Conservation (phyloP, 2,113 vertebrate species). For the Amblyornis subalaris region DNA sequence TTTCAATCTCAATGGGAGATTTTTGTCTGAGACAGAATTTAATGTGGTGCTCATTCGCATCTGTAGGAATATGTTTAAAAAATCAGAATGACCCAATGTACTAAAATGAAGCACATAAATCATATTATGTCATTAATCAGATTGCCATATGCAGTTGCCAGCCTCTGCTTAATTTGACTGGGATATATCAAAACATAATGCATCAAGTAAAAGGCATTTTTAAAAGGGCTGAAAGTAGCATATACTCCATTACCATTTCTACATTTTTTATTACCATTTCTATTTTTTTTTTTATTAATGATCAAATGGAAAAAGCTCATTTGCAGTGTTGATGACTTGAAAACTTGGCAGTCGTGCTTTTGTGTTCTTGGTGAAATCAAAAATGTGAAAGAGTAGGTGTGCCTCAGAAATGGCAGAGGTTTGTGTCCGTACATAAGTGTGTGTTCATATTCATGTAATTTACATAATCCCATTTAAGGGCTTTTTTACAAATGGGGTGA, state of each 20-base stretch:
- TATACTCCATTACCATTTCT: neutral
- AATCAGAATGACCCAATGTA: neutral
- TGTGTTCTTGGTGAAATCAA: neutral
- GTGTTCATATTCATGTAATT: neutral
- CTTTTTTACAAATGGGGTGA: neutral
- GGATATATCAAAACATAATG: constrained; percentile 20
- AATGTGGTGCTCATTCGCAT: constrained; percentile 24
- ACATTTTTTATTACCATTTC: neutral
- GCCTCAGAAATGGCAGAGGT: neutral
- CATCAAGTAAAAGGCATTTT: constrained; percentile 22
- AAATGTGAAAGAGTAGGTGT: accelerated
- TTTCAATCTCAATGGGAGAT: constrained; percentile 37
- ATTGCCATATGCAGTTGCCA: neutral
- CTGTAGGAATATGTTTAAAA: constrained; percentile 21
- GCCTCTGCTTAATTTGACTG: constrained; percentile 18
- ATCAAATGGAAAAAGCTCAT: constrained; percentile 3
- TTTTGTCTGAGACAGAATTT: constrained; percentile 28
- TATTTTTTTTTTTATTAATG: constrained; percentile 3
- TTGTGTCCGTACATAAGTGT: neutral
- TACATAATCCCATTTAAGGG: neutral
- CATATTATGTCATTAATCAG: constrained; percentile 36
- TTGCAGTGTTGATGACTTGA: neutral
- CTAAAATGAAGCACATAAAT: constrained; percentile 47
- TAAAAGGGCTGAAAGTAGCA: neutral
- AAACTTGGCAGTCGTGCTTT: neutral